Conservation (phyloP, 1,140 invertebrate genomes). For the Drosophila parvula region DNA sequence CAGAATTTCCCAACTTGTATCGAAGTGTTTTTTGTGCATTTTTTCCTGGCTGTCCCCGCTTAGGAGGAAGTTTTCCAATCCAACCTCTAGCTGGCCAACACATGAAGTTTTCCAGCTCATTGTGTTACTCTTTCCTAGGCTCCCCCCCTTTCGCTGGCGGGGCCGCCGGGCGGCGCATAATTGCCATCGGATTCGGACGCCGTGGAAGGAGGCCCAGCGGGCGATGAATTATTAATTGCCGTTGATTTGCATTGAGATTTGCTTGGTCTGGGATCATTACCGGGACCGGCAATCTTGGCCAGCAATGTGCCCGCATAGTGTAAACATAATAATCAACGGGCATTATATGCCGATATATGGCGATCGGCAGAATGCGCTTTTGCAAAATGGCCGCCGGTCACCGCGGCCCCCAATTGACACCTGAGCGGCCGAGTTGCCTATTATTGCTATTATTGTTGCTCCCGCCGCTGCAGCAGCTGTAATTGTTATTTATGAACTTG, state of each 20-base stretch:
- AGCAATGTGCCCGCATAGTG: slow-evolving; percentile 39
- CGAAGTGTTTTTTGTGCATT: background rate
- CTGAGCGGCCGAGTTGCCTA: slow-evolving; percentile 63
- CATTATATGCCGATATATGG: slow-evolving; percentile 71
- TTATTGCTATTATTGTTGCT: slow-evolving; percentile 42
- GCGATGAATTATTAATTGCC: slow-evolving; percentile 81
- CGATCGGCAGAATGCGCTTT: slow-evolving; percentile 68
- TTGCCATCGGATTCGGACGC: slow-evolving; percentile 65
- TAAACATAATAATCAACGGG: slow-evolving; percentile 79
- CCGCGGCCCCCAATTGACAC: slow-evolving; percentile 75
- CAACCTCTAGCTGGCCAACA: slow-evolving; percentile 29
- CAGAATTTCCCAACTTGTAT: background rate
- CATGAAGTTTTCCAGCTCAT: slow-evolving; percentile 24
- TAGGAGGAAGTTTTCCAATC: slow-evolving; percentile 1
- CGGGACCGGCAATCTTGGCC: slow-evolving; percentile 46
- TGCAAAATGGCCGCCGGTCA: slow-evolving; percentile 76
- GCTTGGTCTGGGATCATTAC: slow-evolving; percentile 59
- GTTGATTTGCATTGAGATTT: slow-evolving; percentile 81
- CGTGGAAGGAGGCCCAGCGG: slow-evolving; percentile 63
- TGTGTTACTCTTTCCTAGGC: slow-evolving; percentile 19
- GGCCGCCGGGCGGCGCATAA: slow-evolving; percentile 43
- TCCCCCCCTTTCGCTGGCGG: background rate
- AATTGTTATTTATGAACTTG: slow-evolving; percentile 82
- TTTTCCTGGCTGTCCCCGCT: background rate
- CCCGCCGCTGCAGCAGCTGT: slow-evolving; percentile 41